A percentile compares a stretch with the other conserved stretches of the same genome.
phyloP scores from a whole-genome alignment of 2,113 vertebrate genomes.

The Tor tambroides region DNA sequence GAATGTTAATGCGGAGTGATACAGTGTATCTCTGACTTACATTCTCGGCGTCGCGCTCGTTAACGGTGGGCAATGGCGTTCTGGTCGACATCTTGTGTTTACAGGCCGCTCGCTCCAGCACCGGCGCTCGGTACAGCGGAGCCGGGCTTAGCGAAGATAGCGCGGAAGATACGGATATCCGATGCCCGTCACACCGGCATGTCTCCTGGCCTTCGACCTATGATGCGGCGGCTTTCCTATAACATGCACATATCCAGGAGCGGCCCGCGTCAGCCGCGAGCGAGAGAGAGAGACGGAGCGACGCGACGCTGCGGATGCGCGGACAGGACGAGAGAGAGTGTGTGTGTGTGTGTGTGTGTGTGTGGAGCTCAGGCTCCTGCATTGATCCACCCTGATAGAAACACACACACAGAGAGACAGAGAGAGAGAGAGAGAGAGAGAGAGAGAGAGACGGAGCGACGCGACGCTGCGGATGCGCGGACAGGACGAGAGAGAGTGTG shows the following conservation, averaged over 20 bases:
- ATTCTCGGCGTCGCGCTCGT: constrained; percentile 86
- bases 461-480: constrained; percentile 14
- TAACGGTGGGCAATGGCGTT: constrained; percentile 88
- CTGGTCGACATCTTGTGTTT: constrained; percentile 84
- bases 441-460: not conserved
- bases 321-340: not conserved
- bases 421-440: not conserved
- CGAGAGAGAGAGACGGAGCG: not conserved
- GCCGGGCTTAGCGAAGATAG: not conserved
- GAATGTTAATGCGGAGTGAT: not conserved
- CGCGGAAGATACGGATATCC: constrained; percentile 25
- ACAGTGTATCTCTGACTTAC: constrained; percentile 72
- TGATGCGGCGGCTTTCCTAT: constrained; percentile 19
- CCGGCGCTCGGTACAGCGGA: constrained; percentile 48
- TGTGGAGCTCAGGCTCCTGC: constrained; percentile 43
- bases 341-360: constrained; percentile 23
- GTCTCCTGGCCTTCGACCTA: constrained; percentile 33
- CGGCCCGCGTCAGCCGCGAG: constrained; percentile 42
- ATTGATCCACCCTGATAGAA: constrained; percentile 51
- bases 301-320: constrained; percentile 18
- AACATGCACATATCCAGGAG: constrained; percentile 32
- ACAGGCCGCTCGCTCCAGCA: constrained; percentile 60
- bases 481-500: not conserved
- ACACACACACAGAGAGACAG: not conserved
- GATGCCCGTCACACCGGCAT: constrained; percentile 48